Conservation (phyloP, 2,797 vertebrate species). For the Halcyon leucocephala region DNA sequence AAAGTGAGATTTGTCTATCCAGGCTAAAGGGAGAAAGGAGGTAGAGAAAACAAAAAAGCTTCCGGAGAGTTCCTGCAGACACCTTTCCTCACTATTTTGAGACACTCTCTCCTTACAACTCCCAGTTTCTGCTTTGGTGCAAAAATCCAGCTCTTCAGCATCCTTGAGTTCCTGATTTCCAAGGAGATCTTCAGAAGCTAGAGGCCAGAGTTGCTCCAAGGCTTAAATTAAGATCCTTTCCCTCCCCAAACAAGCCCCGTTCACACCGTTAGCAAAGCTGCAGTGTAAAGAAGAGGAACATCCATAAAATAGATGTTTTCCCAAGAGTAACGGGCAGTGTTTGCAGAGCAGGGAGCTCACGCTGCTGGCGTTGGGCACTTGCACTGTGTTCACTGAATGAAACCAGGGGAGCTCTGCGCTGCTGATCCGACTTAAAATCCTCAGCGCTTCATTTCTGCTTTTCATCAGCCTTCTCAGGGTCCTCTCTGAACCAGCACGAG, state of each 20-base stretch:
- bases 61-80: neutral
- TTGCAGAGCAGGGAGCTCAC: neutral
- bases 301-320: neutral
- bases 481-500: accelerated
- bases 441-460: neutral
- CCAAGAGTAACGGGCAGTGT: neutral
- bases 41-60: neutral
- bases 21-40: neutral
- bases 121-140: neutral
- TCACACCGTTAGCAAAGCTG: neutral
- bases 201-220: neutral
- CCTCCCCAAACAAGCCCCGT: neutral
- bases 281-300: neutral
- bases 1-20: neutral
- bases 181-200: neutral
- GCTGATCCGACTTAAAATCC: neutral
- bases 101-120: neutral
- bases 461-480: neutral
- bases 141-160: neutral
- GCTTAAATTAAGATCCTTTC: neutral
- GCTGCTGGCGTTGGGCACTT: neutral
- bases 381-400: neutral
- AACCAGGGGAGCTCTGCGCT: neutral
- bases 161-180: neutral
- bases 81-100: neutral